Conservation (phyloP, 2,797 vertebrate genomes). For the Chlorospingus flavigularis region DNA sequence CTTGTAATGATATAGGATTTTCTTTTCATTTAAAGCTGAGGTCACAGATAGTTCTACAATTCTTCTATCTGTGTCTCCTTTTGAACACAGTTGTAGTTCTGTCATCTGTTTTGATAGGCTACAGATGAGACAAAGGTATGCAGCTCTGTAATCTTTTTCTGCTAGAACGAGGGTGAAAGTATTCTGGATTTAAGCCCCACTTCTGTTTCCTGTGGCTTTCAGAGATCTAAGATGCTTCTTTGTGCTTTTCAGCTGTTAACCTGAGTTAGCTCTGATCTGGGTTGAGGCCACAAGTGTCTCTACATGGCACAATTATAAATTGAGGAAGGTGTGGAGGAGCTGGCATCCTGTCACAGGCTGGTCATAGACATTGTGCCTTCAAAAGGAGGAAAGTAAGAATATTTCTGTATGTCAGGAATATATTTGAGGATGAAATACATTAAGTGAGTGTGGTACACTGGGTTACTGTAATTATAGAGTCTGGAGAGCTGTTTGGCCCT, state of each 20-base stretch:
- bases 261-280: not conserved
- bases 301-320: not conserved
- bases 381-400: not conserved
- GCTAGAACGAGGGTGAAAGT: not conserved
- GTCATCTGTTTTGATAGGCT: not conserved
- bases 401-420: not conserved
- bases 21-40: not conserved
- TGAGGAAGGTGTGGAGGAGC: not conserved
- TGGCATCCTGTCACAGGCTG: not conserved
- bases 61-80: not conserved
- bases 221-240: not conserved
- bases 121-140: not conserved
- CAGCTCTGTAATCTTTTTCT: not conserved
- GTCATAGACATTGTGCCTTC: not conserved
- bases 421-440: not conserved
- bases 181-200: not conserved
- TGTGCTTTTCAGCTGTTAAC: not conserved
- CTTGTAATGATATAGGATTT: not conserved
- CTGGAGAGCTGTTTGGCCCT: not conserved
- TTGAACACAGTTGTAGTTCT: not conserved
- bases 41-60: not conserved
- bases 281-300: not conserved
- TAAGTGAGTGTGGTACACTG: not conserved
- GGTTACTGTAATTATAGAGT: not conserved
- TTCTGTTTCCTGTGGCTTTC: constrained; percentile 12